phyloP scores from a whole-genome alignment of 2,113 vertebrate genomes.

The Phalacrocorax carbo region DNA sequence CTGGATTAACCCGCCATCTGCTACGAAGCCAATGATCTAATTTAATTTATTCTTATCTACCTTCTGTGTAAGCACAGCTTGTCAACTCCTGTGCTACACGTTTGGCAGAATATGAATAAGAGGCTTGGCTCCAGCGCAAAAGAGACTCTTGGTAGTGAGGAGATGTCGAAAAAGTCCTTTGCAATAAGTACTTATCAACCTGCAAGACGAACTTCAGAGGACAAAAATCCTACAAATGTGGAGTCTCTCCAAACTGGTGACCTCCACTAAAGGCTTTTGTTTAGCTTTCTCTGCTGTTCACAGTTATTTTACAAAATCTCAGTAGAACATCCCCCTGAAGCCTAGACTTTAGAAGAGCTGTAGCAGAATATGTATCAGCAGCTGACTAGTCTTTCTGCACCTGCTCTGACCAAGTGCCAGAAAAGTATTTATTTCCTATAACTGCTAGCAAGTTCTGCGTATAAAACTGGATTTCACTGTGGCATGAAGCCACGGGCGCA shows the following conservation, averaged over 20 bases:
- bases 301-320: background rate
- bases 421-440: background rate
- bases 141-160: conserved; percentile 23
- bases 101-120: conserved; percentile 65
- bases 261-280: background rate
- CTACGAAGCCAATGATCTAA: conserved; percentile 70
- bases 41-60: conserved; percentile 74
- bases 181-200: background rate
- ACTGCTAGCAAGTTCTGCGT: background rate
- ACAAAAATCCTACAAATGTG: background rate
- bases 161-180: background rate
- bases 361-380: background rate
- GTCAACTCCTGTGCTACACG: conserved; percentile 28
- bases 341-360: background rate
- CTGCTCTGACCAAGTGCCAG: conserved; percentile 7
- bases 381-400: conserved; percentile 21
- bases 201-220: background rate
- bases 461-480: background rate
- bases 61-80: conserved; percentile 72
- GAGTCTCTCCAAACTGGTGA: conserved; percentile 12
- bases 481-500: background rate
- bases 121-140: conserved; percentile 31
- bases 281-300: background rate
- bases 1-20: conserved; percentile 67
- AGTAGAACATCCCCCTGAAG: background rate